Conservation (phyloP, 1,140 invertebrate species). For the Drosophila ohnishii region DNA sequence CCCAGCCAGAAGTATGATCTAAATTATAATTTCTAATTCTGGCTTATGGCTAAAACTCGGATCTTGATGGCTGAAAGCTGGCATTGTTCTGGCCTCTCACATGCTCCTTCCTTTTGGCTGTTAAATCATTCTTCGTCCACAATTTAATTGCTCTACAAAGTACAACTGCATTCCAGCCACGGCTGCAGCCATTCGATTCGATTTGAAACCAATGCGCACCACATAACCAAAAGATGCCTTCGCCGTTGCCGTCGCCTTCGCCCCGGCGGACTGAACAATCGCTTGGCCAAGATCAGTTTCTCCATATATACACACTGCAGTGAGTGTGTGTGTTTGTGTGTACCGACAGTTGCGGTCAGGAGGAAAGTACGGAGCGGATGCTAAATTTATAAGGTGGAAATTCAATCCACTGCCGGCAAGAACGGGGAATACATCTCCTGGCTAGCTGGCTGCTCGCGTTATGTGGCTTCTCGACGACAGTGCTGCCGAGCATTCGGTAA, state of each 20-base stretch:
- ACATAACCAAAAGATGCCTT: slow-evolving; percentile 51
- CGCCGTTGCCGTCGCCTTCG: slow-evolving; percentile 8
- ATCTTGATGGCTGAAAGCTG: slow-evolving; percentile 11
- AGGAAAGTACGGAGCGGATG: slow-evolving; percentile 44
- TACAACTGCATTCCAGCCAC: slow-evolving; percentile 39
- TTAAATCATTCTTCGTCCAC: slow-evolving; percentile 60
- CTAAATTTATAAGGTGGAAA: slow-evolving; percentile 47
- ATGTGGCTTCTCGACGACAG: slow-evolving; percentile 40
- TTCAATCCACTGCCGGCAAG: slow-evolving; percentile 32
- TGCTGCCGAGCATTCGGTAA: neutral
- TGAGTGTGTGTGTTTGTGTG: slow-evolving; percentile 10
- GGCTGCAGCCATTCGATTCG: slow-evolving; percentile 40
- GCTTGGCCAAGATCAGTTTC: slow-evolving; percentile 58
- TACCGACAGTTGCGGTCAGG: slow-evolving; percentile 46
- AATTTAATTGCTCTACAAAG: slow-evolving; percentile 55
- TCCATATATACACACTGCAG: slow-evolving; percentile 21
- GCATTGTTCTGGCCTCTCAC: slow-evolving; percentile 34
- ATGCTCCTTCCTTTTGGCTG: slow-evolving; percentile 31
- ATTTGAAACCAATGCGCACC: slow-evolving; percentile 46
- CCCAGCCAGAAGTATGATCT: slow-evolving; percentile 22
- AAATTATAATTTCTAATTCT: slow-evolving; percentile 44
- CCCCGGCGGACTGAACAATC: slow-evolving; percentile 48
- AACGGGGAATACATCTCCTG: slow-evolving; percentile 39
- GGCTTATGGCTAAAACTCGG: slow-evolving; percentile 13
- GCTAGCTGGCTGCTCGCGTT: slow-evolving; percentile 20